Base-by-base conservation (phyloP, 1,140 invertebrate genomes). In the Trigoniulus corallinus region DNA sequence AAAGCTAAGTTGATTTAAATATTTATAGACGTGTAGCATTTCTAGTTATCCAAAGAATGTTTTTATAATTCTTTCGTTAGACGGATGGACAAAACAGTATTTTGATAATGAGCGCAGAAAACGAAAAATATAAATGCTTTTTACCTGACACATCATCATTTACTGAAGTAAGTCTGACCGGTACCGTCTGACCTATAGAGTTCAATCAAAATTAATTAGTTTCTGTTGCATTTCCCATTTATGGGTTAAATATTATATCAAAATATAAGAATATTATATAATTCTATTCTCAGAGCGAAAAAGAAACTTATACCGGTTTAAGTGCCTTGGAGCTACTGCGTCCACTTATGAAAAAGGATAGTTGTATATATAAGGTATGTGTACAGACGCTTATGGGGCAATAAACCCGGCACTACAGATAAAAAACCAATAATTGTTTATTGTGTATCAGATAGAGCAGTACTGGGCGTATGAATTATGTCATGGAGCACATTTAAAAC, bases 391-490 rank as follows among this genome's bases (percentile, higher is more conserved):
- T 26, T 23, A 46, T 27, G 22, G 37, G 12, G 46, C 24, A 47
- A 18, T 51, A 7, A 29, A 2, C 20, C 13, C 1, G 15, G n/a
- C 29, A n/a, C 15, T 48, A 3, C 15, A 44, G 21, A 2, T 15
- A 39, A 18, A n/a, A n/a, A 47, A 48, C 23, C 42, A 12, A 50
- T 27, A 42, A 45, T 29, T 53, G 50, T 41, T 55, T 43, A 57
- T 53, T 56, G 57, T 53, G 45, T 54, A 61, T 62, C 43, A 55
- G 77, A 70, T 96, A 50, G 93, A 97, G 65, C 81, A 81, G 39
- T 98, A 94, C 65, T 97, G 93, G 94, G 91, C 85, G 0, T 98
- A 97, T 71, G 91, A 97, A 69, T 71, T 98, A 10, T 97, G 94
- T 62, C 93, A 97, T 72, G 91, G 91, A 3, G 73, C 76, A 56